A percentile compares a stretch with the other conserved stretches of the same genome.
Evolutionary conservation across 2,113 vertebrate species (phyloP).

Genomic region (Oceanites oceanicus): DNA sequence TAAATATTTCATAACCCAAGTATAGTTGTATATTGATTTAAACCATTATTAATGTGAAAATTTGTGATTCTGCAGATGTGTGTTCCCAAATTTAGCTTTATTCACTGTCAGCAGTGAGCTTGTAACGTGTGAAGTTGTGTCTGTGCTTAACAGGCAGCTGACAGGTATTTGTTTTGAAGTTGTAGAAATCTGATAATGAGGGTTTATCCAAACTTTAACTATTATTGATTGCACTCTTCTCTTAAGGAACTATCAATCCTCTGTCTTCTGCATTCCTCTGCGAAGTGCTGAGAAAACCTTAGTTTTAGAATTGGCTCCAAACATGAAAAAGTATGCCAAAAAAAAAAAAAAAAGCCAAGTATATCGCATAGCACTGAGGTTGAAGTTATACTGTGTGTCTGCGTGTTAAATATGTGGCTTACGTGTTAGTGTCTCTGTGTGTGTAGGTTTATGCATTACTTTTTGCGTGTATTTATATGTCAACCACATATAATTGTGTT

Average conservation of each 20-base stretch:
- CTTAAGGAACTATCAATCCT: background rate
- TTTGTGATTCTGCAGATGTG: background rate
- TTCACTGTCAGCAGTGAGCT: background rate
- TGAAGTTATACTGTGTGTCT: background rate
- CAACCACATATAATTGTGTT: background rate
- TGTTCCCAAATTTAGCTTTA: background rate
- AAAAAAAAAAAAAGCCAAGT: background rate
- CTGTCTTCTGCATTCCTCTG: background rate
- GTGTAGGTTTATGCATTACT: background rate
- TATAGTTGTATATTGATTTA: background rate
- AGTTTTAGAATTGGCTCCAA: background rate
- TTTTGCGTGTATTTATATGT: background rate
- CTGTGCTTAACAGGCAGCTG: background rate
- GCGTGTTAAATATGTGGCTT: background rate
- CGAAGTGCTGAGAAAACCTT: background rate
- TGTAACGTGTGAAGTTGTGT: background rate
- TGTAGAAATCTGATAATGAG: background rate
- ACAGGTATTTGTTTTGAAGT: fast-evolving
- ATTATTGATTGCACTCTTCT: background rate
- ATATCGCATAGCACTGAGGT: background rate
- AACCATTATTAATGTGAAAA: background rate
- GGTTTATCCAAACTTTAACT: background rate
- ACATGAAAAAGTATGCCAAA: background rate
- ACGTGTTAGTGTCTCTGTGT: background rate
- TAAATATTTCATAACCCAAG: background rate